Evolutionary conservation across 2,113 vertebrate genomes (phyloP).

Genomic region (Poeciliopsis retropinna): DNA sequence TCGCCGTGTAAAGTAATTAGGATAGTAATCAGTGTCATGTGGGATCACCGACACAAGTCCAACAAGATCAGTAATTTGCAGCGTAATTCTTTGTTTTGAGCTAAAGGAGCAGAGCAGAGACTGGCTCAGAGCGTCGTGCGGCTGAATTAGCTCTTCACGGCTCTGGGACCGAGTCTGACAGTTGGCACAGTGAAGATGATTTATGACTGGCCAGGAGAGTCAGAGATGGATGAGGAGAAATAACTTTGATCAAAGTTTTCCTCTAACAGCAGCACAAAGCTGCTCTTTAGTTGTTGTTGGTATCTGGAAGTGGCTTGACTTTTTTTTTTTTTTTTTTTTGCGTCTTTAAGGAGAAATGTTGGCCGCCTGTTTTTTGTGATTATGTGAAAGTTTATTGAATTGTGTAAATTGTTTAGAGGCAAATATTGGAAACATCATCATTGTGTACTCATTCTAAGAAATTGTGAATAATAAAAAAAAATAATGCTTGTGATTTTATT

Average conservation of each 20-base stretch:
- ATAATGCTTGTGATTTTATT: too few relatives aligned
- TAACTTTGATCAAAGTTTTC: conserved; percentile 79
- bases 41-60: background rate
- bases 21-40: conserved; percentile 18
- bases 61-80: conserved; percentile 2
- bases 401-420: conserved; percentile 6
- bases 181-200: conserved; percentile 77
- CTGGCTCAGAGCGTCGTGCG: conserved; percentile 37
- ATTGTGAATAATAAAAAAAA: too few relatives aligned
- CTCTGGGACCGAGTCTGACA: conserved; percentile 72
- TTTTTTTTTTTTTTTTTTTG: conserved; percentile 48
- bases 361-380: conserved; percentile 22
- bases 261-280: conserved; percentile 67
- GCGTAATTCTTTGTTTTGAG: conserved; percentile 19
- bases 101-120: conserved; percentile 54
- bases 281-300: conserved; percentile 55
- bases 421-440: background rate
- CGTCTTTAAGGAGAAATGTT: conserved; percentile 26
- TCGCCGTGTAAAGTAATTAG: conserved; percentile 15
- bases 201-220: conserved; percentile 75
- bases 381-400: background rate
- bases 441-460: background rate
- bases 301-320: conserved; percentile 54
- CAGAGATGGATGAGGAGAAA: conserved; percentile 79
- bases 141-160: conserved; percentile 69